Evolutionary conservation across 2,888 invertebrate species (phyloP).

Genomic region (Unio pictorum): DNA sequence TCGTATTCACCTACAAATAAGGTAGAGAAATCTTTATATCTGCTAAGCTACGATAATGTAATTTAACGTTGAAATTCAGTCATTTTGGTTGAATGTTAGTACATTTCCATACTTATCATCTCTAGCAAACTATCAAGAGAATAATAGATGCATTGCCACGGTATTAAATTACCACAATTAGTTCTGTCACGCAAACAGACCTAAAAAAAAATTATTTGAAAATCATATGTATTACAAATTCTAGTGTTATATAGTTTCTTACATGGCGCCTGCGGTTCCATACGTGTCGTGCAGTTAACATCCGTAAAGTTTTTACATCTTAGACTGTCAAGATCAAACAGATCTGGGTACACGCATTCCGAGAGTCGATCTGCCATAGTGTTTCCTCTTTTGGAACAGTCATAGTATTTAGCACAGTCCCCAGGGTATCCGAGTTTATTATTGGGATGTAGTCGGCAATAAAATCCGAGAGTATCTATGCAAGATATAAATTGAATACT

Average conservation of each 20-base stretch:
- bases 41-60: not conserved
- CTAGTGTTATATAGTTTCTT: conserved; percentile 8
- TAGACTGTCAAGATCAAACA: conserved; percentile 30
- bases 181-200: no score
- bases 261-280: conserved; percentile 46
- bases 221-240: no score
- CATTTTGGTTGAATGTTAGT: no score
- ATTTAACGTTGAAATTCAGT: no score
- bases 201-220: no score
- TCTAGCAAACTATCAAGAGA: no score
- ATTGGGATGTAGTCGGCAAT: conserved; percentile 29
- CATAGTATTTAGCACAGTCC: conserved; percentile 43
- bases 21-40: not conserved
- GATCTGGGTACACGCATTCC: conserved; percentile 41
- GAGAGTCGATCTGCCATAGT: conserved; percentile 12
- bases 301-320: conserved; percentile 39
- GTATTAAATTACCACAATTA: no score
- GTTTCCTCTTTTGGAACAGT: conserved; percentile 29
- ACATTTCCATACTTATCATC: no score
- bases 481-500: no score
- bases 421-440: conserved; percentile 19
- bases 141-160: no score
- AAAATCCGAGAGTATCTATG: conserved; percentile 23
- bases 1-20: conserved; percentile 40
- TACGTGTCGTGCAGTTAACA: conserved; percentile 29